Evolutionary conservation across 2,888 invertebrate species (phyloP), one percentile per base, ranked within the genome.

Genomic region (Noctuana brunneofusca): DNA sequence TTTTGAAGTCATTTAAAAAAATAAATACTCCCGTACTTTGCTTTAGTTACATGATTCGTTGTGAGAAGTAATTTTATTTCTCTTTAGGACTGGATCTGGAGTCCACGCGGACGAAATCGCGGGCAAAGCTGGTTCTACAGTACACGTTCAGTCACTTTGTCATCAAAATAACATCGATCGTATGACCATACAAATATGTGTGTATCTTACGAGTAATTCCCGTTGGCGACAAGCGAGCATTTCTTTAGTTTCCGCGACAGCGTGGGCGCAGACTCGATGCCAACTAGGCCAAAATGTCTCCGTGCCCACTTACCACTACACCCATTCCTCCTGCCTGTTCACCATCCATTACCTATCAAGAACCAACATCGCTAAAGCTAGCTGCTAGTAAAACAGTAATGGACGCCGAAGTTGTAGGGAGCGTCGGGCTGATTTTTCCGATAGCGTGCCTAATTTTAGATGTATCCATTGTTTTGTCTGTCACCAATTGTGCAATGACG

Each of bases 201-300:
- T 14, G 24, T 27, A 27, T 67, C 68, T 70, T 70, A n/a, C n/a
- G n/a, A n/a, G n/a, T n/a, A 69, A 70, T 70, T 65, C 68, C 68
- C 62, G 68, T 68, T 66, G 71, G 71, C 74, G 71, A 69, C 71
- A 66, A 63, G 54, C 63, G 64, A 43, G 66, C 68, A 79, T 82
- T 81, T 83, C 79, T 82, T 79, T 82, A 83, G 86, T 86, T 84
- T 79, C 81, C 78, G 72, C 72, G 75, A 78, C 81, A 65, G 65
- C 76, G 85, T 83, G 82, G 86, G 85, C 70, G 79, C 68, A 59
- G 65, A 68, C 75, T 68, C 69, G 67, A 70, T 89, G 89, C 89
- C 90, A 89, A 89, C 72, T 89, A 83, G 89, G 89, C 81, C 90
- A 85, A 79, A 80, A 78, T 82, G 83, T 84, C 85, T 85, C 81